Percentiles rank a stretch among this genome's conserved stretches.
Conservation (phyloP, 2,888 invertebrate species). For the Mechanitis messenoides region DNA sequence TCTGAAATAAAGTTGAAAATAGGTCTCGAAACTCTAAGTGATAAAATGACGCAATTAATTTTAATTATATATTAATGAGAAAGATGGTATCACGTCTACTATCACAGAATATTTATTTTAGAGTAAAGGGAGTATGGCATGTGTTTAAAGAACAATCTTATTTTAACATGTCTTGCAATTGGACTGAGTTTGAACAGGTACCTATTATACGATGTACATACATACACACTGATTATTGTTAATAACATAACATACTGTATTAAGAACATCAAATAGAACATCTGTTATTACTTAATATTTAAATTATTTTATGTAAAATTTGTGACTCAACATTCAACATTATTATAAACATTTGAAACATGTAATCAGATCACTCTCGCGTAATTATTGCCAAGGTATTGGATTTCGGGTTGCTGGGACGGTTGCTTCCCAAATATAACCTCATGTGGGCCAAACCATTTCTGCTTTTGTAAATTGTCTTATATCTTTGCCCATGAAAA, state of each 20-base stretch:
- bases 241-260: constrained; percentile 25
- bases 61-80: constrained; percentile 46
- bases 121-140: constrained; percentile 53
- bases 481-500: background rate
- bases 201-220: constrained; percentile 34
- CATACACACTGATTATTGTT: constrained; percentile 19
- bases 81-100: constrained; percentile 74
- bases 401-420: constrained; percentile 31
- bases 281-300: constrained; percentile 25
- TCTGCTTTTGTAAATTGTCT: constrained; percentile 16
- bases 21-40: constrained; percentile 40
- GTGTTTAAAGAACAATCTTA: constrained; percentile 23
- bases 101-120: constrained; percentile 74
- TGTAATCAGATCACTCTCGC: constrained; percentile 28
- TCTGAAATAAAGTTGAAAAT: constrained; percentile 18
- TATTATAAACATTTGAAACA: constrained; percentile 34
- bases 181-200: constrained; percentile 37
- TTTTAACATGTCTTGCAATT: constrained; percentile 14
- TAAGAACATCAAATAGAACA: constrained; percentile 30
- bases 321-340: constrained; percentile 30
- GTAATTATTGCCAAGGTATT: constrained; percentile 27
- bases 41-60: constrained; percentile 46
- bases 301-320: constrained; percentile 28
- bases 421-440: constrained; percentile 27
- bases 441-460: constrained; percentile 13